Evolutionary conservation across 2,113 vertebrate species (phyloP).

Genomic region (Ictalurus punctatus): DNA sequence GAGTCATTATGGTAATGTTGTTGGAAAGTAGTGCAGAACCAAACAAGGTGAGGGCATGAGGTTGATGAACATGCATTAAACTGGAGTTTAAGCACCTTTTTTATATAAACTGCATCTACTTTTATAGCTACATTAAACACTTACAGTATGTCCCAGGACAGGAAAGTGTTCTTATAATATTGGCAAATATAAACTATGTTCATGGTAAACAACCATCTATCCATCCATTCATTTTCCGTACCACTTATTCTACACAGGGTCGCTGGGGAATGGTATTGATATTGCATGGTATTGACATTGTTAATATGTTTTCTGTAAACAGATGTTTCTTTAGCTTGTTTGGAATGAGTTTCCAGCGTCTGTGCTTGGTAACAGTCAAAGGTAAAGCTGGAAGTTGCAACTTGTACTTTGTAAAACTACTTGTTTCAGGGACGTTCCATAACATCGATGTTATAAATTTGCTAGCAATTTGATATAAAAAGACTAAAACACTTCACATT

Average conservation of each 20-base stretch:
- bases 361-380: not conserved
- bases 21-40: not conserved
- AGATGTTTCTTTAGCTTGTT: not conserved
- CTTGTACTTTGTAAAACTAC: not conserved
- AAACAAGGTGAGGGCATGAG: not conserved
- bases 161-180: not conserved
- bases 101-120: not conserved
- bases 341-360: not conserved
- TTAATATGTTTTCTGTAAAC: not conserved
- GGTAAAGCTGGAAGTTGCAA: not conserved
- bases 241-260: too few species aligned
- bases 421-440: not conserved
- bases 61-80: constrained; percentile 4
- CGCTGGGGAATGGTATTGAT: not conserved
- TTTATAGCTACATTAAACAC: not conserved
- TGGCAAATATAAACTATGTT: not conserved
- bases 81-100: not conserved
- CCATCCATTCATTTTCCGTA: too few species aligned
- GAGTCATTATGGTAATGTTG: not conserved
- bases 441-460: not conserved
- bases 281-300: not conserved
- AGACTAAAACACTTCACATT: not conserved
- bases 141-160: not conserved
- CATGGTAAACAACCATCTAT: too few species aligned
- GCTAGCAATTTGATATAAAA: not conserved